phyloP scores from a whole-genome alignment of 1,140 invertebrate genomes.

The Magallana gigas region DNA sequence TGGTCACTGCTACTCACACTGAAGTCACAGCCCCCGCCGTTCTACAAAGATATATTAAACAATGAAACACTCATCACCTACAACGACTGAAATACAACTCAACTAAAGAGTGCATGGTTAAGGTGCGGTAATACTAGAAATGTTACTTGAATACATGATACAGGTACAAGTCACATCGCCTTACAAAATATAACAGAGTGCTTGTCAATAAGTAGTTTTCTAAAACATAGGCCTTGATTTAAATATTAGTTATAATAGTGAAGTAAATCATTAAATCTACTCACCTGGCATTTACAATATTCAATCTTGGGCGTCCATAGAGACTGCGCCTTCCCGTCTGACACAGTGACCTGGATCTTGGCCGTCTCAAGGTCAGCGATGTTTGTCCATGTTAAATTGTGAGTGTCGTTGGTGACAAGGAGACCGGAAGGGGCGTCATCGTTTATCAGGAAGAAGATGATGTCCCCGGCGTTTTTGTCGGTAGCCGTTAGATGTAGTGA shows the following conservation, averaged over 20 bases:
- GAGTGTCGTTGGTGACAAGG: constrained; percentile 43
- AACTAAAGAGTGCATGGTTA: no score
- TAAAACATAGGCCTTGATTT: not conserved
- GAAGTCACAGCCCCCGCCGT: constrained; percentile 59
- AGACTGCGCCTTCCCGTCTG: constrained; percentile 58
- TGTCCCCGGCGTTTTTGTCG: constrained; percentile 56
- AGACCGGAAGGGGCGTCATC: constrained; percentile 48
- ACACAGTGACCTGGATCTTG: constrained; percentile 46
- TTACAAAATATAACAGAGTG: no score
- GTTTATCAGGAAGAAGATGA: constrained; percentile 55
- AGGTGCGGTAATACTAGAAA: no score
- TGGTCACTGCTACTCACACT: constrained; percentile 37
- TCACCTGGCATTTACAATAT: constrained; percentile 65
- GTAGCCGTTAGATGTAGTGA: constrained; percentile 49
- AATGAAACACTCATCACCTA: no score
- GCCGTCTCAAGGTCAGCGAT: constrained; percentile 43
- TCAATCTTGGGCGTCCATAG: constrained; percentile 59
- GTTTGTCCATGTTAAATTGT: constrained; percentile 35
- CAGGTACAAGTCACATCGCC: no score
- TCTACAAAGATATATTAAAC: constrained; percentile 45
- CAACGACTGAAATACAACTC: no score
- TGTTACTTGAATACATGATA: no score
- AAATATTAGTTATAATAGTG: not conserved
- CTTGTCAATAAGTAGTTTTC: no score
- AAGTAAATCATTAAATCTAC: no score